Evolutionary conservation across 2,113 vertebrate species (phyloP).

Genomic region (Agapornis roseicollis): DNA sequence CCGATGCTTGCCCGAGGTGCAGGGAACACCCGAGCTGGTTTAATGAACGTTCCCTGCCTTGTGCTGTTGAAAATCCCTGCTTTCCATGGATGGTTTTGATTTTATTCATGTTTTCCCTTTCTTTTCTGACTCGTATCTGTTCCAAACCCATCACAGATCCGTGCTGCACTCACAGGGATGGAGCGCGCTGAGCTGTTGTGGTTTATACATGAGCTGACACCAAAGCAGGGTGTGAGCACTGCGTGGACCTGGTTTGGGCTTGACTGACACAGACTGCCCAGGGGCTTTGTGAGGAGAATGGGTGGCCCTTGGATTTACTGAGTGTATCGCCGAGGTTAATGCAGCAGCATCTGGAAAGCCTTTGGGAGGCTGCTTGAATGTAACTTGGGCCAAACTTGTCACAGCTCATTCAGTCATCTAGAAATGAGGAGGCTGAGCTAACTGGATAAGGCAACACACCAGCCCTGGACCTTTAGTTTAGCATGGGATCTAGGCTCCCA

Average conservation of each 20-base stretch:
- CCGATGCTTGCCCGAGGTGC: background rate
- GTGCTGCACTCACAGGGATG: background rate
- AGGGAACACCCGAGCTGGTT: background rate
- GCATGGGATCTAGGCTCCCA: background rate
- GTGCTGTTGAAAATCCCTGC: background rate
- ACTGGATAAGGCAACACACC: background rate
- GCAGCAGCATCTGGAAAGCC: background rate
- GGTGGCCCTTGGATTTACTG: background rate
- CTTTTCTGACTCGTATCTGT: background rate
- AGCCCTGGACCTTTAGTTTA: background rate
- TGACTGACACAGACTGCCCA: rapidly evolving
- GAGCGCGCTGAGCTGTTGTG: background rate
- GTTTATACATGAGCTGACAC: rapidly evolving
- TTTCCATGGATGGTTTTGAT: rapidly evolving
- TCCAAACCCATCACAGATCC: background rate
- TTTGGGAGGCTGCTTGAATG: background rate
- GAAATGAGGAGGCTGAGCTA: background rate
- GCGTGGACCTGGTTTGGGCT: background rate
- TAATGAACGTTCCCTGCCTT: background rate
- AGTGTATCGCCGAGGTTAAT: rapidly evolving
- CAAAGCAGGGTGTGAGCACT: background rate
- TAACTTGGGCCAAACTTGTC: background rate
- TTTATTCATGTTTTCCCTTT: background rate
- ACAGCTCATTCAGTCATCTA: background rate
- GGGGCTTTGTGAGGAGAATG: background rate